A percentile compares a stretch with the other conserved stretches of the same genome.
Evolutionary conservation across 1,140 invertebrate genomes (phyloP).

Genomic region (Popillia japonica): DNA sequence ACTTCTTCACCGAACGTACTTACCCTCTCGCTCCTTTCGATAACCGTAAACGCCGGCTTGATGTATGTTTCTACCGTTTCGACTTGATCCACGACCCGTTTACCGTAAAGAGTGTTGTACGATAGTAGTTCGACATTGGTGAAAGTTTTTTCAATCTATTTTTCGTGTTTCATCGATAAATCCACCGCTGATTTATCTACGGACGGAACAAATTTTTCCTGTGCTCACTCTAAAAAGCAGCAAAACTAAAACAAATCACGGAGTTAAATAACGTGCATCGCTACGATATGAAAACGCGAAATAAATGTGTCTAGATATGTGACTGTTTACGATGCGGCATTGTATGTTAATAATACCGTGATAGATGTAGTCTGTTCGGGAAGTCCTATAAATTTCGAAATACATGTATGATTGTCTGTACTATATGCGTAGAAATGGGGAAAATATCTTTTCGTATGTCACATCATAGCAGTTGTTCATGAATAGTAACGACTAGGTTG

Average conservation of each 20-base stretch:
- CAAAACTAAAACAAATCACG: not conserved
- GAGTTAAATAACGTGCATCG: slow-evolving; percentile 17
- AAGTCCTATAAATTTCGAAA: slow-evolving; percentile 23
- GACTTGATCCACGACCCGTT: slow-evolving; percentile 23
- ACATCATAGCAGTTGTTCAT: slow-evolving; percentile 20
- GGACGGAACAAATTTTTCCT: slow-evolving; percentile 23
- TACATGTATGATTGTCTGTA: not conserved
- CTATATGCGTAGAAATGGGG: slow-evolving; percentile 16
- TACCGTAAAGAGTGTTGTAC: slow-evolving; percentile 16
- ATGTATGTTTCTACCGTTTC: slow-evolving; percentile 17
- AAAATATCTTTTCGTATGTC: slow-evolving; percentile 19
- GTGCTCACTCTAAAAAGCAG: not conserved
- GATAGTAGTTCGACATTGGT: slow-evolving; percentile 20
- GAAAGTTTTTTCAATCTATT: slow-evolving; percentile 23
- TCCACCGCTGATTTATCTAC: slow-evolving; percentile 19
- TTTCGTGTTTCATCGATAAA: slow-evolving; percentile 16
- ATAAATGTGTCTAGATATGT: slow-evolving; percentile 24
- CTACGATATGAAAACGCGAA: slow-evolving; percentile 29
- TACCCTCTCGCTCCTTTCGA: not conserved
- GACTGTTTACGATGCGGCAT: slow-evolving; percentile 31
- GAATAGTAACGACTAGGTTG: not conserved
- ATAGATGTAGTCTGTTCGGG: slow-evolving; percentile 30
- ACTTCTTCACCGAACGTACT: not conserved
- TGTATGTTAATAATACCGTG: slow-evolving; percentile 19
- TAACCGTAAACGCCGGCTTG: not conserved